Percentiles rank a stretch among this genome's conserved stretches.
Conservation (phyloP, 2,797 vertebrate species). For the Coracias cyanogaster region DNA sequence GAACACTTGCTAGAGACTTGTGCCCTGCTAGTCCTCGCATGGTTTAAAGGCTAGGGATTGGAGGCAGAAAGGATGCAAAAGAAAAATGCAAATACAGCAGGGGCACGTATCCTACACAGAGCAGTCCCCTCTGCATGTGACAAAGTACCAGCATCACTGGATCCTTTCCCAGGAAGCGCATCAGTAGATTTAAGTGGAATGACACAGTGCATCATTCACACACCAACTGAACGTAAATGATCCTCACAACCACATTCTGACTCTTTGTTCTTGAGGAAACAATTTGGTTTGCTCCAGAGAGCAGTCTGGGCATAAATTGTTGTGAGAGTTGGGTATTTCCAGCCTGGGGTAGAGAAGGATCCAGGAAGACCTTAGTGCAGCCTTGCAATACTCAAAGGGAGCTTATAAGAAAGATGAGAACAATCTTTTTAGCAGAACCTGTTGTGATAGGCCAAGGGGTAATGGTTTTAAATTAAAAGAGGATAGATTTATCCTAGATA, state of each 20-base stretch:
- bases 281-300: not conserved
- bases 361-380: not conserved
- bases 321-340: not conserved
- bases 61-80: not conserved
- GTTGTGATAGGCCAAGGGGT: too few species aligned
- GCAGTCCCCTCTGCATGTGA: accelerated
- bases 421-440: too few species aligned
- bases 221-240: accelerated
- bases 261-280: not conserved
- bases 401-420: too few species aligned
- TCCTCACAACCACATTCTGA: not conserved
- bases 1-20: not conserved
- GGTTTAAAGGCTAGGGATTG: not conserved
- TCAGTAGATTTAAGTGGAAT: not conserved
- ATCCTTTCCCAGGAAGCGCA: not conserved
- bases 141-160: not conserved
- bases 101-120: not conserved
- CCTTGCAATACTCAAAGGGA: too few species aligned
- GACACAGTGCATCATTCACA: not conserved
- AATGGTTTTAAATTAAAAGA: too few species aligned
- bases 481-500: too few species aligned
- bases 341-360: not conserved
- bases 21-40: not conserved
- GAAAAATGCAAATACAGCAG: not conserved
- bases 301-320: not conserved